Base-by-base conservation (phyloP, 1,140 invertebrate genomes). In the Probaryconus sp. region DNA sequence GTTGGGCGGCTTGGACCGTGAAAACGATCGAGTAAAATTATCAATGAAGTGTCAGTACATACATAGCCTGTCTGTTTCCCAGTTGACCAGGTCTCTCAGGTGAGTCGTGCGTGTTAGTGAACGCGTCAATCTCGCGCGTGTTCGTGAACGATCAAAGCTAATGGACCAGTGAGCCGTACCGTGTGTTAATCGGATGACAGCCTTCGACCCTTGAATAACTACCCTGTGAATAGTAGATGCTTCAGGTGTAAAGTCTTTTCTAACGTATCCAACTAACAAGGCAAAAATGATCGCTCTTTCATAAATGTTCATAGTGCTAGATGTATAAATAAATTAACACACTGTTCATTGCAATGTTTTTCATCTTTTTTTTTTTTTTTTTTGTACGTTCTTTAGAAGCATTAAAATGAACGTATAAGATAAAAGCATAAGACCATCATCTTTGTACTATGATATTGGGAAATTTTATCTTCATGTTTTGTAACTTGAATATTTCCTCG, bases 61-160 rank as follows among this genome's bases (percentile, higher is more conserved):
- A 67, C 69, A 51, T 5, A 63, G 31, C 26, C 68, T 26, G 55
- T 43, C 21, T 35, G 64, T 63, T 75, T 70, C 18, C 47, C 74
- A 71, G 69, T 69, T 69, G 67, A 74, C 64, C 74, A 69, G 50
- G 64, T 50, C 35, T 60, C 38, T 67, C 42, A 33, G 45, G 43
- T 48, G 50, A 73, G 53, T 6, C 61, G 42, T 35, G 56, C 37
- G 45, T 67, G 61, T 65, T 55, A 63, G 56, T 51, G 65, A 50
- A 16, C 56, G 56, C 53, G 58, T 69, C 60, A 63, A 60, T 65
- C 42, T 61, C 51, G 60, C 64, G 64, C 58, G 63, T 73, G 69
- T 79, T 70, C 50, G 65, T 76, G 28, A 67, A 77, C 58, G 77
- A 77, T 79, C 77, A 79, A 79, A 79, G 77, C 63, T 72, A 77